Evolutionary conservation across 1,140 invertebrate genomes (phyloP).

Genomic region (Megalonaias nervosa): DNA sequence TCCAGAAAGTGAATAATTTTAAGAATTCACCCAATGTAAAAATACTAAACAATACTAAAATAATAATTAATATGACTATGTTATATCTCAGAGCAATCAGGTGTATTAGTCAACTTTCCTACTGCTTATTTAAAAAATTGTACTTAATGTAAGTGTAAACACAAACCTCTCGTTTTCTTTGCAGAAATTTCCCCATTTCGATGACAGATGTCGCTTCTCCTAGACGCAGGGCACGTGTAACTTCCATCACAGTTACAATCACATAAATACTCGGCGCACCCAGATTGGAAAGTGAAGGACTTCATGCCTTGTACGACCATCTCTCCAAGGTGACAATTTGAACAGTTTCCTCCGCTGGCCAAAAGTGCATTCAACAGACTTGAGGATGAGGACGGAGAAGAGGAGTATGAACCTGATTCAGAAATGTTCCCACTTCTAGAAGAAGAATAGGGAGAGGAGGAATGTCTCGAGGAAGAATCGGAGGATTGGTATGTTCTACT

Average conservation of each 20-base stretch:
- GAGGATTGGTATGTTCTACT: too few relatives aligned
- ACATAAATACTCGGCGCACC: slow-evolving; percentile 47
- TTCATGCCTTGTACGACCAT: slow-evolving; percentile 14
- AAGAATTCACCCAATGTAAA: too few relatives aligned
- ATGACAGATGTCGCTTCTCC: slow-evolving; percentile 30
- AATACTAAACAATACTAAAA: too few relatives aligned
- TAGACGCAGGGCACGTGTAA: slow-evolving; percentile 37
- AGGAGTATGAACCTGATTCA: not conserved
- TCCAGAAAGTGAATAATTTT: too few relatives aligned
- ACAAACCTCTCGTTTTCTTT: not conserved
- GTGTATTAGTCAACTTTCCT: too few relatives aligned
- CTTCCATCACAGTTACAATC: slow-evolving; percentile 51
- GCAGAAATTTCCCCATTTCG: not conserved
- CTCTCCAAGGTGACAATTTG: not conserved
- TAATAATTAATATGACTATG: not conserved
- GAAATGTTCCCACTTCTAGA: not conserved
- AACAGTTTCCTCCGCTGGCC: not conserved
- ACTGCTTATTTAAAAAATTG: not conserved
- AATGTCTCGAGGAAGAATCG: not conserved
- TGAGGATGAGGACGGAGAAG: not conserved
- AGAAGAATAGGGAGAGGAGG: not conserved
- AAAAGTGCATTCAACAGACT: not conserved
- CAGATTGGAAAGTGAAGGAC: slow-evolving; percentile 40
- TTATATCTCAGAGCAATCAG: not conserved
- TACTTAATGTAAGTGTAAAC: not conserved